A percentile compares a stretch with the other conserved stretches of the same genome.
Conservation (phyloP, 2,888 invertebrate genomes). For the Crepidodera aurea region DNA sequence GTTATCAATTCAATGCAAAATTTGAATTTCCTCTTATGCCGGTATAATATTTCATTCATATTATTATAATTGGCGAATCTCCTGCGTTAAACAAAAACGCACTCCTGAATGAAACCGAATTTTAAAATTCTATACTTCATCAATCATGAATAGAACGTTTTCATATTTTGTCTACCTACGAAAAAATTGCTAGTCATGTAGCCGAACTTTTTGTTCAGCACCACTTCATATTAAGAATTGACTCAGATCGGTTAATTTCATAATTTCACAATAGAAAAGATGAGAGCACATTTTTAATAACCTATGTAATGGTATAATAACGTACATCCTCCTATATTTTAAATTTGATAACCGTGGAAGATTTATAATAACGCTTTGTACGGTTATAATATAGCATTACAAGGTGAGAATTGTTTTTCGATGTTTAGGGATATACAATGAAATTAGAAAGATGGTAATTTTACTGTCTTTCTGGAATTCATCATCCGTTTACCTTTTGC, state of each 20-base stretch:
- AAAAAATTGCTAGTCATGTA: constrained; percentile 12
- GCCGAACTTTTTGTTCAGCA: constrained; percentile 6
- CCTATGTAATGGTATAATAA: constrained; percentile 43
- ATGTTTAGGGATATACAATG: too few species aligned
- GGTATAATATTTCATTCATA: too few species aligned
- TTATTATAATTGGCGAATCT: constrained; percentile 6
- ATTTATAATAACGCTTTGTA: not conserved
- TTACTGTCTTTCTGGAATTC: too few species aligned
- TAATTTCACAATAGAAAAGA: constrained; percentile 45
- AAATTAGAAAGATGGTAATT: too few species aligned
- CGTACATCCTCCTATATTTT: constrained; percentile 26
- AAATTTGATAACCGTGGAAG: constrained; percentile 12
- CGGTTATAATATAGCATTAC: not conserved
- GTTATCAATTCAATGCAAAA: too few species aligned
- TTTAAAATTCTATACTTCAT: not conserved
- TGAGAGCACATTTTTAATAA: constrained; percentile 46
- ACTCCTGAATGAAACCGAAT: not conserved
- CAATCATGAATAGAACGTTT: not conserved
- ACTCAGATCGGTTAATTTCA: constrained; percentile 37
- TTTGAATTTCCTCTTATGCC: too few species aligned
- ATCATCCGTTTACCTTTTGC: too few species aligned
- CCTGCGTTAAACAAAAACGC: not conserved
- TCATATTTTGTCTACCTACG: not conserved
- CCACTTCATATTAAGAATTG: constrained; percentile 44
- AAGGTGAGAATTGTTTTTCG: not conserved